Percentiles rank a stretch among this genome's conserved stretches.
Conservation (phyloP, 2,888 invertebrate genomes). For the Yponomeuta sedellus region DNA sequence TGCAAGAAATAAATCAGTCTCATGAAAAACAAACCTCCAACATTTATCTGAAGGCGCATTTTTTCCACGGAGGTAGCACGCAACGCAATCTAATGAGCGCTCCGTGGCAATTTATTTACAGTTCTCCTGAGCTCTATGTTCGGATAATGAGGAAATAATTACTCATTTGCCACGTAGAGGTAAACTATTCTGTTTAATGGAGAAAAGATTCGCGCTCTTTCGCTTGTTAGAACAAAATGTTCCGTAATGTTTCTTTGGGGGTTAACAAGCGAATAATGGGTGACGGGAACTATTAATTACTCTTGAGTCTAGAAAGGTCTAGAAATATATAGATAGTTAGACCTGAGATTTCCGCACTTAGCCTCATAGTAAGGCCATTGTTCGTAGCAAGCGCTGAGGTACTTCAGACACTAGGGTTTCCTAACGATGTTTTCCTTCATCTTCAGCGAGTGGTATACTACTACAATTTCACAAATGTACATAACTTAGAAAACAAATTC, state of each 20-base stretch:
- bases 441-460: no score
- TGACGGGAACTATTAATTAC: neutral
- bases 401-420: no score
- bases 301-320: no score
- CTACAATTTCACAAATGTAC: no score
- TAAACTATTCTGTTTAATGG: slow-evolving; percentile 6
- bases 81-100: slow-evolving; percentile 21
- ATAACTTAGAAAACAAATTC: no score
- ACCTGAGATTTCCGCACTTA: no score
- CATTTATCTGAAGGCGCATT: neutral
- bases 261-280: neutral
- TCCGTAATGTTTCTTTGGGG: neutral
- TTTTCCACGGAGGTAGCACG: slow-evolving; percentile 11
- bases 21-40: neutral
- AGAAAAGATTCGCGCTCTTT: slow-evolving; percentile 8
- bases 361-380: no score
- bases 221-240: neutral
- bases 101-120: slow-evolving; percentile 40
- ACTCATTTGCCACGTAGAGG: slow-evolving; percentile 18
- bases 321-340: no score
- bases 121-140: slow-evolving; percentile 21
- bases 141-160: slow-evolving; percentile 21
- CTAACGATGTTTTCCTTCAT: no score
- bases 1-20: neutral
- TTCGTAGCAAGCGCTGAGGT: no score